Percentiles rank a stretch among this genome's conserved stretches.
Evolutionary conservation across 2,797 vertebrate species (phyloP).

Genomic region (Lithobates pipiens): DNA sequence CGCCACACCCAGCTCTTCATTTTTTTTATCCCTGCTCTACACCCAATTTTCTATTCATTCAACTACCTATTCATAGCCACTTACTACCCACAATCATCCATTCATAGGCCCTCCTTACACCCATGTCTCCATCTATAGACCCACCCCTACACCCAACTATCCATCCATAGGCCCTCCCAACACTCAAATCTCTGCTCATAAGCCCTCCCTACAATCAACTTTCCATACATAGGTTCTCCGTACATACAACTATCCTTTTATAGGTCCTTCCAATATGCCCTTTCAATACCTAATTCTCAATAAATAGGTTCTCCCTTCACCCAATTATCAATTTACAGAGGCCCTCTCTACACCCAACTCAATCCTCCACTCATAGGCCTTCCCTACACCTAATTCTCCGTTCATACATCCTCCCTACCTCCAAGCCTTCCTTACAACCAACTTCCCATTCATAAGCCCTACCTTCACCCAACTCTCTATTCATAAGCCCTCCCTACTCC

Average conservation of each 20-base stretch:
- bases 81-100: not conserved
- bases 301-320: too few species aligned
- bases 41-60: not conserved
- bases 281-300: too few species aligned
- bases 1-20: too few species aligned
- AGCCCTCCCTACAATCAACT: not conserved
- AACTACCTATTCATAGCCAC: not conserved
- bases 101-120: not conserved
- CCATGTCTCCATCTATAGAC: not conserved
- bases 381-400: too few species aligned
- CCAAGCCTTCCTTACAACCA: too few species aligned
- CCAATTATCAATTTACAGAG: too few species aligned
- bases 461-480: too few species aligned
- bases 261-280: not conserved
- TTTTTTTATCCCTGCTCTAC: not conserved
- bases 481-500: too few species aligned
- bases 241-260: not conserved
- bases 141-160: not conserved
- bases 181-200: not conserved
- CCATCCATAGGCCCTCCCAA: not conserved
- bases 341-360: too few species aligned
- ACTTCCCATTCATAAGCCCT: too few species aligned
- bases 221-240: not conserved
- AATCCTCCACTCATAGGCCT: too few species aligned
- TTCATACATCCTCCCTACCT: too few species aligned